Conservation (phyloP, 2,113 vertebrate species). For the Microcebus jonahi region DNA sequence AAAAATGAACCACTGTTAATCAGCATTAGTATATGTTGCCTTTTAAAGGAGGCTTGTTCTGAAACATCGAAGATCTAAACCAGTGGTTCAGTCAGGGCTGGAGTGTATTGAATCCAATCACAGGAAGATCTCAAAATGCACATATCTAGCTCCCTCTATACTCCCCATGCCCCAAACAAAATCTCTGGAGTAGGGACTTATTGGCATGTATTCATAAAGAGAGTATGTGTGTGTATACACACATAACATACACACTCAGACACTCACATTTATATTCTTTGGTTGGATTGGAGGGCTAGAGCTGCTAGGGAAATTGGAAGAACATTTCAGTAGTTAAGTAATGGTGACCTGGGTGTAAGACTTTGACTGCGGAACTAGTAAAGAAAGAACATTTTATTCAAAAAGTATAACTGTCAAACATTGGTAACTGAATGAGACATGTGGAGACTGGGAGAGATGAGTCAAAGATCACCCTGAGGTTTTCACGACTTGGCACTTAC, state of each 20-base stretch:
- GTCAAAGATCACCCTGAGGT: neutral
- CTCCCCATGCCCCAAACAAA: neutral
- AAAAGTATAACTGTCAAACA: neutral
- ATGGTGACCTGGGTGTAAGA: neutral
- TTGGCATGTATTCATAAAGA: neutral
- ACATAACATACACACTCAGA: no score
- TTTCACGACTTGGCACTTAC: neutral
- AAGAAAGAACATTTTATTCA: conserved; percentile 9
- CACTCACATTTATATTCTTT: no score
- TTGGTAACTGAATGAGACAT: neutral
- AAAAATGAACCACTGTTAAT: neutral
- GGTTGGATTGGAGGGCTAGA: neutral
- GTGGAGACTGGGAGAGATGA: neutral
- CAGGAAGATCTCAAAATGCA: conserved; percentile 4
- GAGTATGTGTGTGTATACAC: no score
- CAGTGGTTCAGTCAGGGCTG: neutral
- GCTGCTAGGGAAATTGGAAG: neutral
- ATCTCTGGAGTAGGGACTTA: neutral
- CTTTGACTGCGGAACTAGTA: neutral
- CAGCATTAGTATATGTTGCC: neutral
- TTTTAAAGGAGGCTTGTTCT: neutral
- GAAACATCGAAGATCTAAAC: neutral
- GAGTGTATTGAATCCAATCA: neutral
- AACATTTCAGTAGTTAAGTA: neutral
- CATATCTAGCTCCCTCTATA: neutral